A percentile compares a stretch with the other conserved stretches of the same genome.
phyloP scores from a whole-genome alignment of 2,113 vertebrate species.

The Pantherophis guttatus region DNA sequence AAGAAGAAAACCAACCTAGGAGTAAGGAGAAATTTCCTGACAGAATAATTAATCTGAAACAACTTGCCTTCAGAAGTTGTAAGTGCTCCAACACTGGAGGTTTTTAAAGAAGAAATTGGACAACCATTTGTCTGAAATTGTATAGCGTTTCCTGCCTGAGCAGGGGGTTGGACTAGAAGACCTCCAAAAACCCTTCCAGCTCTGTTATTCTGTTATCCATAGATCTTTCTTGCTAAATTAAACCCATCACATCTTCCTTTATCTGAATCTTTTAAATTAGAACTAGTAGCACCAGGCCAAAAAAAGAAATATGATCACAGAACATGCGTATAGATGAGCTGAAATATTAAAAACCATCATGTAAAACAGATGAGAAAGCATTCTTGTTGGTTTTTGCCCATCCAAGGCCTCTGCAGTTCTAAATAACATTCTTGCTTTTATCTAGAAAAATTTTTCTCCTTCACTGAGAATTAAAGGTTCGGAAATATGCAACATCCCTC shows the following conservation, averaged over 20 bases:
- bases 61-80: background rate
- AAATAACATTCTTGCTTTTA: background rate
- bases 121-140: background rate
- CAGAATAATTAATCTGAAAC: background rate
- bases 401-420: background rate
- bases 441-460: background rate
- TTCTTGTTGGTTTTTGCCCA: background rate
- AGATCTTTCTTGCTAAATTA: background rate
- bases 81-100: too few relatives aligned
- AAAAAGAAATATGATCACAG: background rate
- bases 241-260: background rate
- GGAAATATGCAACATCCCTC: background rate
- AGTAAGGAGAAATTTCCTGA: background rate
- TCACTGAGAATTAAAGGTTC: background rate
- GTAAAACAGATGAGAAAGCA: background rate
- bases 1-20: background rate
- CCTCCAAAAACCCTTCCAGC: background rate
- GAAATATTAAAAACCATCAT: background rate
- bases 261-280: background rate
- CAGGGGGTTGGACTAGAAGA: background rate
- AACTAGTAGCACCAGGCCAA: background rate
- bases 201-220: background rate
- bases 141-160: background rate
- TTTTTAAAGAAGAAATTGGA: background rate
- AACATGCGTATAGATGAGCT: background rate